phyloP scores from a whole-genome alignment of 1,140 invertebrate species.

The Berghia stephanieae region DNA sequence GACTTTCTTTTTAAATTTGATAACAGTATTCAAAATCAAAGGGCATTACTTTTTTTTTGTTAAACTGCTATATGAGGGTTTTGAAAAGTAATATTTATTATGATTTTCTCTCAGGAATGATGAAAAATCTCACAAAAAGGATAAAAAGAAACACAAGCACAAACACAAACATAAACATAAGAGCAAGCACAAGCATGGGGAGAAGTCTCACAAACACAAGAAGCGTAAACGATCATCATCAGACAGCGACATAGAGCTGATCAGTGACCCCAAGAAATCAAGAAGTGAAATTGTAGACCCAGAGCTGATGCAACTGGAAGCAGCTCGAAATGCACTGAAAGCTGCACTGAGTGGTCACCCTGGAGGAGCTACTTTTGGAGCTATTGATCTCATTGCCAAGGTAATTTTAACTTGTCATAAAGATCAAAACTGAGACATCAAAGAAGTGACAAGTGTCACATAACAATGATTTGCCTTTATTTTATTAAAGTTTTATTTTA shows the following conservation, averaged over 20 bases:
- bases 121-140: slow-evolving; percentile 9
- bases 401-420: slow-evolving; percentile 8
- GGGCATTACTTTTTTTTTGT: background rate
- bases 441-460: too few relatives aligned
- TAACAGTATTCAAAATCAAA: background rate
- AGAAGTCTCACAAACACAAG: slow-evolving; percentile 53
- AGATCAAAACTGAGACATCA: too few relatives aligned
- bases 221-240: slow-evolving; percentile 44
- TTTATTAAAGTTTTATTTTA: too few relatives aligned
- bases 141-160: slow-evolving; percentile 35
- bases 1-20: background rate
- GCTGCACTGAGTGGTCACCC: slow-evolving; percentile 49
- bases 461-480: too few relatives aligned
- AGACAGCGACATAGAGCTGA: slow-evolving; percentile 35
- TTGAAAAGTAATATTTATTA: too few relatives aligned
- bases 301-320: slow-evolving; percentile 63
- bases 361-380: slow-evolving; percentile 37
- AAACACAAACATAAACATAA: slow-evolving; percentile 65
- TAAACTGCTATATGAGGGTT: background rate
- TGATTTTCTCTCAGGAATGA: slow-evolving; percentile 30
- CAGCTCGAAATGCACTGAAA: slow-evolving; percentile 59
- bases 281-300: slow-evolving; percentile 39
- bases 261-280: slow-evolving; percentile 14
- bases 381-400: slow-evolving; percentile 59
- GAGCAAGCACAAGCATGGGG: slow-evolving; percentile 55